A percentile compares a stretch with the other conserved stretches of the same genome.
phyloP scores from a whole-genome alignment of 2,888 invertebrate species.

The Laothoe populi region DNA sequence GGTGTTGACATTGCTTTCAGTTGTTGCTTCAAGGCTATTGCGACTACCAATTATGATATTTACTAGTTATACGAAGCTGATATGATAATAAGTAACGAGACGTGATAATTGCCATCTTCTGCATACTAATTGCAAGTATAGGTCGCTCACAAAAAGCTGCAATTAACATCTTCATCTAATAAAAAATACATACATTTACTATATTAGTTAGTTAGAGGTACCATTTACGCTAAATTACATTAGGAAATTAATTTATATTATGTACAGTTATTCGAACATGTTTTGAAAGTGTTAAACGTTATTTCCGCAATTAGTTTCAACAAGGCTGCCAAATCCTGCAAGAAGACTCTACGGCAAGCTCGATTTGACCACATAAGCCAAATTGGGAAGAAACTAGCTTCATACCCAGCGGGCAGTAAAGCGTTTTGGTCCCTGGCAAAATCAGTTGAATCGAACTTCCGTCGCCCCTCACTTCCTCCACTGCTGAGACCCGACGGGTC shows the following conservation, averaged over 20 bases:
- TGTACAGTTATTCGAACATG: background rate
- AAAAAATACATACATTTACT: background rate
- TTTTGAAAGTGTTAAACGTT: background rate
- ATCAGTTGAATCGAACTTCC: too few relatives aligned
- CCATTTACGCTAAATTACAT: background rate
- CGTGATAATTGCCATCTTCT: background rate
- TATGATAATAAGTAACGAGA: background rate
- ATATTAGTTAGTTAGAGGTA: background rate
- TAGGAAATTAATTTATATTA: background rate
- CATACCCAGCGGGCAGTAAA: too few relatives aligned
- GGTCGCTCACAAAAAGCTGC: background rate
- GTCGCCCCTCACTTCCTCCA: too few relatives aligned
- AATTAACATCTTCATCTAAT: background rate
- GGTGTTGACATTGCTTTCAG: too few relatives aligned
- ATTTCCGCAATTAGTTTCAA: too few relatives aligned
- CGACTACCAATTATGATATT: constrained; percentile 20
- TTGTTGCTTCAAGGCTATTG: constrained; percentile 14
- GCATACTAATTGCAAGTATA: background rate
- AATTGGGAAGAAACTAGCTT: too few relatives aligned
- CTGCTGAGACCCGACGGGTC: too few relatives aligned
- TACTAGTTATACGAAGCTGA: background rate
- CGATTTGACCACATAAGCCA: too few relatives aligned
- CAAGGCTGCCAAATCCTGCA: too few relatives aligned
- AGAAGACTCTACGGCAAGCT: too few relatives aligned
- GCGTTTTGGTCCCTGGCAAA: too few relatives aligned